phyloP scores from a whole-genome alignment of 2,113 vertebrate species.

The Condylura cristata region DNA sequence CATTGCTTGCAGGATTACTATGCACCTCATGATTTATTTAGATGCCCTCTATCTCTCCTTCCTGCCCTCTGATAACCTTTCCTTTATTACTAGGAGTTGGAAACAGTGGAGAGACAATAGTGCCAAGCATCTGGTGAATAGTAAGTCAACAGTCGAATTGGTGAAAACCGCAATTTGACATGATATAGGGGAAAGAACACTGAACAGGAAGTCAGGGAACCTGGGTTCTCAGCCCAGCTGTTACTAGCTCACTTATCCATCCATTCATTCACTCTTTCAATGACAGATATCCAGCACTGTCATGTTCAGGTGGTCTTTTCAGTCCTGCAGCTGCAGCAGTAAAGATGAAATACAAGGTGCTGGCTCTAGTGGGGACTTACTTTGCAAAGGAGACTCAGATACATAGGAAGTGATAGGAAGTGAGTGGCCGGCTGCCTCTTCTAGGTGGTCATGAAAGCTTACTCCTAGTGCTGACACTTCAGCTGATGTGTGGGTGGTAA shows the following conservation, averaged over 20 bases:
- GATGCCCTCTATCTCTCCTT: background rate
- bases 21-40: background rate
- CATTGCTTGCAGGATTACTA: background rate
- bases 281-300: background rate
- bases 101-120: background rate
- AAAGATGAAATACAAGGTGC: background rate
- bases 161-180: background rate
- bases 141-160: background rate
- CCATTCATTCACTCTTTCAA: background rate
- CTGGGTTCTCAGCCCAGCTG: background rate
- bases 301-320: background rate
- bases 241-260: background rate
- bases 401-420: background rate
- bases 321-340: background rate
- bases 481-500: background rate
- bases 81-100: background rate
- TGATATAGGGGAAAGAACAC: background rate
- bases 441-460: background rate
- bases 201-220: background rate
- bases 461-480: background rate
- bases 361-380: background rate
- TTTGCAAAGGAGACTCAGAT: background rate
- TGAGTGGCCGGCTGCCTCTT: background rate
- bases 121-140: constrained; percentile 16
- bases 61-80: background rate